Conservation (phyloP, 2,888 invertebrate genomes). For the Nasonia oneida region DNA sequence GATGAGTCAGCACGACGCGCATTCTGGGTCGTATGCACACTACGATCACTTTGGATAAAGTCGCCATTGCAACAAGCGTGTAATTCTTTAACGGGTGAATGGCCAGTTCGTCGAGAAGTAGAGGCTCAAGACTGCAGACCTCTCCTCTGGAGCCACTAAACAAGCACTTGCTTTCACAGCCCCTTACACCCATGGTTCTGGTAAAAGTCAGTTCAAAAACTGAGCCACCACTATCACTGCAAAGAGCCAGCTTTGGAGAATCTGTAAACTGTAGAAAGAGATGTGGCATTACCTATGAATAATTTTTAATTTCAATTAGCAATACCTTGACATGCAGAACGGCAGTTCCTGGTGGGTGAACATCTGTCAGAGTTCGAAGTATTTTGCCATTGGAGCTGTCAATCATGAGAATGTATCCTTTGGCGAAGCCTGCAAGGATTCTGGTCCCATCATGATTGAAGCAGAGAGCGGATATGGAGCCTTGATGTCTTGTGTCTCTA, state of each 20-base stretch:
- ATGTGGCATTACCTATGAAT: neutral
- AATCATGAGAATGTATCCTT: slow-evolving; percentile 95
- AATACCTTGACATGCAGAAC: slow-evolving; percentile 86
- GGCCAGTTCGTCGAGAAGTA: slow-evolving; percentile 82
- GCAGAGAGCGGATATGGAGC: slow-evolving; percentile 90
- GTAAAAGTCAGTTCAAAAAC: slow-evolving; percentile 96
- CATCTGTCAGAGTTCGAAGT: slow-evolving; percentile 87
- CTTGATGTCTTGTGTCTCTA: slow-evolving; percentile 86
- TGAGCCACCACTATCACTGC: slow-evolving; percentile 96
- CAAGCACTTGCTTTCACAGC: slow-evolving; percentile 94
- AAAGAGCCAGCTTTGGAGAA: slow-evolving; percentile 87
- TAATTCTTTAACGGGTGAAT: slow-evolving; percentile 86
- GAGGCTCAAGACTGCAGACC: slow-evolving; percentile 88
- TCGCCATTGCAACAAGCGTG: slow-evolving; percentile 94
- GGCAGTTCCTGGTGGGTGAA: slow-evolving; percentile 91
- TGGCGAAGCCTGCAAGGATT: slow-evolving; percentile 88
- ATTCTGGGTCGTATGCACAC: slow-evolving; percentile 89
- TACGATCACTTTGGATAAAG: slow-evolving; percentile 92
- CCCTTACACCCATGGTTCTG: slow-evolving; percentile 91
- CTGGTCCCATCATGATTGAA: slow-evolving; percentile 94
- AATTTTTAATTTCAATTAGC: neutral
- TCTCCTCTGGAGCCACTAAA: slow-evolving; percentile 99
- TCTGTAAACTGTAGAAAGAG: slow-evolving; percentile 83
- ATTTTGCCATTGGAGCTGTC: slow-evolving; percentile 91
- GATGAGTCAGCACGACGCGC: slow-evolving; percentile 88